Evolutionary conservation across 1,140 invertebrate species (phyloP).

Genomic region (Diorhabda elongata): DNA sequence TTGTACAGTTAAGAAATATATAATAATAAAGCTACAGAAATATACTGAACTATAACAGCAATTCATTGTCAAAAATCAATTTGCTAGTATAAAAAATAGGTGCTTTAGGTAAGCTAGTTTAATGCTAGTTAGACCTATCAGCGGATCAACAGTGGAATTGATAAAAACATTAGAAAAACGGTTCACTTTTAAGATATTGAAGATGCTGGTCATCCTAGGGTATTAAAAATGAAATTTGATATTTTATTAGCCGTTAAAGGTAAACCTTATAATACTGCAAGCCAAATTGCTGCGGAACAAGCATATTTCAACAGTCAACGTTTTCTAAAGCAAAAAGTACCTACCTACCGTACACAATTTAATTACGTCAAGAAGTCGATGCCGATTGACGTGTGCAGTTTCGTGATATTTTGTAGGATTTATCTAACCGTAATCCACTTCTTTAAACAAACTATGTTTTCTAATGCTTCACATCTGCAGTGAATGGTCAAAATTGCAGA

Average conservation of each 20-base stretch:
- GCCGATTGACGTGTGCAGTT: not conserved
- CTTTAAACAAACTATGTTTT: not conserved
- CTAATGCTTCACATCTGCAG: not conserved
- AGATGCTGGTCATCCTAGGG: not conserved
- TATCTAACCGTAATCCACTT: not conserved
- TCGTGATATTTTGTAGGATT: not conserved
- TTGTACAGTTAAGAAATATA: not conserved
- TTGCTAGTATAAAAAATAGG: not conserved
- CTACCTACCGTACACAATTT: not conserved
- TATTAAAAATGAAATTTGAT: not conserved
- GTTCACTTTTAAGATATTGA: not conserved
- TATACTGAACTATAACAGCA: not conserved
- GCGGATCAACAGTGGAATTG: not conserved
- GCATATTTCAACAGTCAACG: not conserved
- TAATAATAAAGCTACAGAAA: not conserved
- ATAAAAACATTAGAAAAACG: not conserved
- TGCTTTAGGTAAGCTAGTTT: not conserved
- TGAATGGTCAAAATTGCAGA: not conserved
- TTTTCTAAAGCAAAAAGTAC: not conserved
- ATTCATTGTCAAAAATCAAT: not conserved
- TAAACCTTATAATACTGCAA: not conserved
- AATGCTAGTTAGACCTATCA: not conserved
- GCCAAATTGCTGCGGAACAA: not conserved
- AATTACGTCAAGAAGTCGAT: not conserved
- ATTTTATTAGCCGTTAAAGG: not conserved